Percentiles rank a stretch among this genome's conserved stretches.
These are phyloP conservation scores for Palythoa grandiflora DNA, from an alignment of 92 coral and sea anemone species.

Conservation along the genomic window DNA sequence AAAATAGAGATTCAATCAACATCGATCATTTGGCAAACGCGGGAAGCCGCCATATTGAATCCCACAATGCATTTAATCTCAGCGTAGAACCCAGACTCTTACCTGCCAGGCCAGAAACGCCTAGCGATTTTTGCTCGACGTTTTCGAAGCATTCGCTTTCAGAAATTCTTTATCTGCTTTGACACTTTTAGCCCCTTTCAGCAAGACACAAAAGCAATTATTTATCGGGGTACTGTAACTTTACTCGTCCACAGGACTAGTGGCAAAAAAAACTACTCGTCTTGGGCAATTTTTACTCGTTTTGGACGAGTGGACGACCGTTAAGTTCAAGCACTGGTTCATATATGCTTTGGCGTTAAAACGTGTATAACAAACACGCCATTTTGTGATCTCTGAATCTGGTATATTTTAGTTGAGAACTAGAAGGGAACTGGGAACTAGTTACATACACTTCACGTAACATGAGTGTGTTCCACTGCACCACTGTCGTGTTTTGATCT, in stretches of 20 bases:
- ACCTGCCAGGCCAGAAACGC: neutral
- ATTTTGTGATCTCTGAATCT: too few relatives aligned
- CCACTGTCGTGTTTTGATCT: too few relatives aligned
- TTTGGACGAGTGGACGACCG: slow-evolving; percentile 4
- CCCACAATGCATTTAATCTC: slow-evolving; percentile 41
- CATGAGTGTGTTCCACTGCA: too few relatives aligned
- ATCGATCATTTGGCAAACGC: slow-evolving; percentile 18
- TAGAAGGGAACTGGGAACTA: too few relatives aligned
- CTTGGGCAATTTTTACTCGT: neutral
- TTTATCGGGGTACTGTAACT: neutral
- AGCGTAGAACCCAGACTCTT: slow-evolving; percentile 44
- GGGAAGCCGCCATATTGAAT: slow-evolving; percentile 39
- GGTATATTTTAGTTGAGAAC: too few relatives aligned
- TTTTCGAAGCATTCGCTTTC: neutral
- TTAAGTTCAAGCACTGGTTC: neutral
- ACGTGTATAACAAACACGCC: too few relatives aligned
- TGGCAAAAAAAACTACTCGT: neutral
- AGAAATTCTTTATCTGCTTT: neutral
- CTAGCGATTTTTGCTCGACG: neutral
- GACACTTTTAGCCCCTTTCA: neutral
- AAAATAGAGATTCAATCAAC: slow-evolving; percentile 2
- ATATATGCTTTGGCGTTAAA: too few relatives aligned
- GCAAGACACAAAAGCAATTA: neutral
- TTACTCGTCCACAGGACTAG: neutral
- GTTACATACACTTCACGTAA: too few relatives aligned